Evolutionary conservation across 2,888 invertebrate species (phyloP).

Genomic region (Horisme vitalbata): DNA sequence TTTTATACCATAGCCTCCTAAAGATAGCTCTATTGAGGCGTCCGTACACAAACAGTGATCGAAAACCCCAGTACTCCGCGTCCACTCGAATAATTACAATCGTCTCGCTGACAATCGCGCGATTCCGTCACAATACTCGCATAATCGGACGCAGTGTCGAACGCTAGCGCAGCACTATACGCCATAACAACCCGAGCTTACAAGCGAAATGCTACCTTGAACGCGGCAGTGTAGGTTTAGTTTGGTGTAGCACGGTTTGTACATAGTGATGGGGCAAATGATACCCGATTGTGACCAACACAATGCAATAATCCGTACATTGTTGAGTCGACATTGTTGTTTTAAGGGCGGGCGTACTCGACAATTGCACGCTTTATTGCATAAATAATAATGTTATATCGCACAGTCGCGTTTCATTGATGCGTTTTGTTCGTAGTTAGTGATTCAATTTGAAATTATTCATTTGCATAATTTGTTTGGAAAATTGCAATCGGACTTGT

Average conservation of each 20-base stretch:
- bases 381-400: slow-evolving; percentile 82
- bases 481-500: no score
- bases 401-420: slow-evolving; percentile 69
- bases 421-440: slow-evolving; percentile 50
- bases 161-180: slow-evolving; percentile 49
- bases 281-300: slow-evolving; percentile 75
- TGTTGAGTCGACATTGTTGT: slow-evolving; percentile 82
- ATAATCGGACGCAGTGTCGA: slow-evolving; percentile 77
- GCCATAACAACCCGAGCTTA: slow-evolving; percentile 42
- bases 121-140: slow-evolving; percentile 79
- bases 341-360: slow-evolving; percentile 78
- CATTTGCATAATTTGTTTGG: slow-evolving; percentile 14
- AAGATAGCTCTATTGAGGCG: slow-evolving; percentile 38
- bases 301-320: slow-evolving; percentile 83
- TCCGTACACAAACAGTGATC: slow-evolving; percentile 59
- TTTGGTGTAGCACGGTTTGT: slow-evolving; percentile 1
- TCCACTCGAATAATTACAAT: slow-evolving; percentile 79
- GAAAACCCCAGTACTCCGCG: slow-evolving; percentile 64
- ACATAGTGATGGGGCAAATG: slow-evolving; percentile 62
- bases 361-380: slow-evolving; percentile 82
- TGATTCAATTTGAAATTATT: slow-evolving; percentile 9
- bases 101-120: slow-evolving; percentile 81
- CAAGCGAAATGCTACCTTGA: slow-evolving; percentile 35
- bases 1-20: slow-evolving; percentile 1
- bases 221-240: not conserved